Base-by-base conservation (phyloP, 1,140 invertebrate genomes). In the Heterodera carotae region DNA sequence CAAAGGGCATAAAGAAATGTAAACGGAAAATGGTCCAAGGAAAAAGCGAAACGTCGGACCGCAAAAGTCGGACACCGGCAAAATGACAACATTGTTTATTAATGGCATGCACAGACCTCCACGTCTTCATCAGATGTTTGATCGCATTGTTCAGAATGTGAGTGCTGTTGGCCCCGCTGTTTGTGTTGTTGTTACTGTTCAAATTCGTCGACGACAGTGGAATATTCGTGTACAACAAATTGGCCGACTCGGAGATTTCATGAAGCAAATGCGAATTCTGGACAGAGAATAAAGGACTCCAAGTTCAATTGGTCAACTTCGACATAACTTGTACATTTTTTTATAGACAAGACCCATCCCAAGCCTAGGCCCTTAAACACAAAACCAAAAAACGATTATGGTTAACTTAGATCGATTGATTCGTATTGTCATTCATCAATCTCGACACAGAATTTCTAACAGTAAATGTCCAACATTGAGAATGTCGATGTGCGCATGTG, bases 81-180 rank as follows among this genome's bases (percentile, higher is more conserved):
- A n/a, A n/a, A n/a, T n/a, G n/a, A n/a, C n/a, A n/a, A n/a, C n/a
- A 68, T 27, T 39, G 22, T n/a, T 34, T 34, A 5, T 68, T 27
- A 3, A 68, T n/a, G 22, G 22, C n/a, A 75, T 76, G n/a, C 15
- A 36, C n/a, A 34, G n/a, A 78, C 78, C 81, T 81, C 81, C 81
- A 82, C 29, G 81, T 76, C 64, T 82, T 82, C 56, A 76, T 69
- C 15, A 82, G 29, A 36, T 83, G 81, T 74, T 80, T 82, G 31
- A 82, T 56, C 0, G 60, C 27, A 34, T 60, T 69, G 60, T 78
- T 76, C 31, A 82, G 56, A 60, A 22, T 27, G 39, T 48, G 43
- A 25, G 25, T 48, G 18, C 53, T 48, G 36, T 69, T 81, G 7
- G 31, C n/a, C n/a, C n/a, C 10, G 34, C 64, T 39, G 31, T 33